Evolutionary conservation across 1,140 invertebrate genomes (phyloP), one percentile per base, ranked within the genome.

Genomic region (Triops longicaudatus): DNA sequence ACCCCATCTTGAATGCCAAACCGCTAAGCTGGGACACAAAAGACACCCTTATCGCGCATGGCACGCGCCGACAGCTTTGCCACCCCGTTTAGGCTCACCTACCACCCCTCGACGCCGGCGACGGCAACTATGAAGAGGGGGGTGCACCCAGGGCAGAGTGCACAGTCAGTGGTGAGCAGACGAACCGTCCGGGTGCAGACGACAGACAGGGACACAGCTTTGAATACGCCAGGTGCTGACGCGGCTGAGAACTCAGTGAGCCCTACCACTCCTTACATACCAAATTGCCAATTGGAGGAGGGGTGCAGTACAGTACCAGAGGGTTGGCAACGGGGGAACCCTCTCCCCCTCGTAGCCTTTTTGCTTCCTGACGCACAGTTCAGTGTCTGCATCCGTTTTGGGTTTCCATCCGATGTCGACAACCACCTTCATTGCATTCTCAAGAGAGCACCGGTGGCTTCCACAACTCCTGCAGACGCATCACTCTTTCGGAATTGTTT

Each of bases 111-210:
- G 50, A 63, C 50, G 50, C 50, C 50, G 50, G 50, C 10, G 50
- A 63, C 4, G 14, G 50, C 17, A 63, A 17, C 50, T 63, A 63
- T 63, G 50, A 63, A 63, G 50, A 63, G 50, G 50, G 50, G 50
- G 50, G 14, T 63, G 50, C 50, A 63, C 22, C 50, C 50, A 63
- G 50, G 50, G 50, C 17, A 14, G 50, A 63, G 22, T 63, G 17
- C 50, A 63, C 50, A 63, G 50, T 63, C 50, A 63, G 50, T 63
- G 50, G 50, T 63, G 50, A 63, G 50, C 50, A 63, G 17, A 63
- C 6, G 50, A 63, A 63, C 50, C 50, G 50, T 17, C 1, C 50
- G 50, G 50, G 50, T 63, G 50, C 22, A 14, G 50, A 14, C 50
- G 50, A 63, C 7, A 17, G 17, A 63, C 50, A n/a, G 50, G 7